Evolutionary conservation across 2,113 vertebrate species (phyloP).

Genomic region (Bujurquina vittata): DNA sequence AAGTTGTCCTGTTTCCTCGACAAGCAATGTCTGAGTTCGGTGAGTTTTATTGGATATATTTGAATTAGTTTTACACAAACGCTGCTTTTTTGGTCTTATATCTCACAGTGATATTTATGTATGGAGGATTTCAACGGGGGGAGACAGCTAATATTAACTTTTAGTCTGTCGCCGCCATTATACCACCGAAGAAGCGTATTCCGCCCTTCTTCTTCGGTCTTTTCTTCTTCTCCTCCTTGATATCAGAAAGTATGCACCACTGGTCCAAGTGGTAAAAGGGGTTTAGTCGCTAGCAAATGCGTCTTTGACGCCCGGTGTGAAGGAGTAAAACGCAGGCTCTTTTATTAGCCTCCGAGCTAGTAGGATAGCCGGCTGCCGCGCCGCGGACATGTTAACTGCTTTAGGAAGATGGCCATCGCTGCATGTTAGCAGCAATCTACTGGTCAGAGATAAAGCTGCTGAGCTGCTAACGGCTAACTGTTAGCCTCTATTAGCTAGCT

Average conservation of each 20-base stretch:
- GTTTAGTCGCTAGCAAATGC: conserved; percentile 16
- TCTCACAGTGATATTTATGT: background rate
- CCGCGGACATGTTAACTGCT: conserved; percentile 34
- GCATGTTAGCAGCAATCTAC: conserved; percentile 22
- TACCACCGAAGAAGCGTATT: conserved; percentile 85
- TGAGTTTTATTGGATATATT: conserved; percentile 62
- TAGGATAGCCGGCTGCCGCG: conserved; percentile 13
- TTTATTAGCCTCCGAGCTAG: conserved; percentile 27
- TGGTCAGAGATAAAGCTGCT: background rate
- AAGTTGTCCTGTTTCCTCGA: conserved; percentile 71
- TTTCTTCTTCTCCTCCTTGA: conserved; percentile 69
- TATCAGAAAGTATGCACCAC: conserved; percentile 54
- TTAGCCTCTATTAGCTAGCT: background rate
- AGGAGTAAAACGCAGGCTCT: background rate
- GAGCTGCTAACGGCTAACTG: background rate
- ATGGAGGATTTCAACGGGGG: conserved; percentile 76
- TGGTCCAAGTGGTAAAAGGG: conserved; percentile 50
- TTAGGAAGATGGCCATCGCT: conserved; percentile 65
- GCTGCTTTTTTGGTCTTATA: background rate
- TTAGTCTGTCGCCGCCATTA: conserved; percentile 76
- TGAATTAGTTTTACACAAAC: background rate
- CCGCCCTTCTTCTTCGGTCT: conserved; percentile 71
- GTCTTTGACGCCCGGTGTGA: background rate
- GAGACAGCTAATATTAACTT: conserved; percentile 76
- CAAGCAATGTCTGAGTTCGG: conserved; percentile 58